Evolutionary conservation across 2,888 invertebrate genomes (phyloP), one percentile per base, ranked within the genome.

Genomic region (Caenorhabditis japonica): DNA sequence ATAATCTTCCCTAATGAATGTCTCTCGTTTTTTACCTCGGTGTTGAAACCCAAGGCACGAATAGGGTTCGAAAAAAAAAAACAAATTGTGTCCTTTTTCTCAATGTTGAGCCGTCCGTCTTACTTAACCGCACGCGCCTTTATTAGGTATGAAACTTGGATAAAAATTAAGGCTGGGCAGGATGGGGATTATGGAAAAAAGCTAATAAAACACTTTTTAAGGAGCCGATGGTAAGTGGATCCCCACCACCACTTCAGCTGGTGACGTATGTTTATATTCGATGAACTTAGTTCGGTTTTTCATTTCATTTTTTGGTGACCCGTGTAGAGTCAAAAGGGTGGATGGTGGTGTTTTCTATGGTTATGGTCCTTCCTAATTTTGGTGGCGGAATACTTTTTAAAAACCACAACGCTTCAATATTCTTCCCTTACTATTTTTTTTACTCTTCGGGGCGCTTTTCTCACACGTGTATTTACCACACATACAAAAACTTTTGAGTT

Each of bases 181-280:
- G n/a, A n/a, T n/a, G n/a, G n/a, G n/a, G n/a, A n/a, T n/a, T n/a
- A n/a, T n/a, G n/a, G n/a, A n/a, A n/a, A n/a, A n/a, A n/a, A n/a
- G n/a, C 30, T 52, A 55, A 69, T 36, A 17, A 39, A 41, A 27
- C 43, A 59, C 49, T 53, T 61, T 74, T 74, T 74, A 68, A 74
- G 74, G 74, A 74, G 62, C 68, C 61, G 74, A 74, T 44, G 74
- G 74, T 74, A 74, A 74, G 74, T 74, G 70, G 56, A 61, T 51
- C 41, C 23, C 19, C 66, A 33, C 23, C 23, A 43, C 49, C 27
- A 39, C 34, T 39, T 27, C 23, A 19, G 39, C 34, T 56, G 73
- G 66, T 60, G 61, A 66, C 73, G 73, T 71, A 66, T 66, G 70
- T 71, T 68, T 76, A 33, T 38, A 30, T 30, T 30, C 33, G 41